These are phyloP conservation scores for Charanyca ferruginea DNA, from an alignment of 2,888 invertebrate genomes.

Conservation along the genomic window DNA sequence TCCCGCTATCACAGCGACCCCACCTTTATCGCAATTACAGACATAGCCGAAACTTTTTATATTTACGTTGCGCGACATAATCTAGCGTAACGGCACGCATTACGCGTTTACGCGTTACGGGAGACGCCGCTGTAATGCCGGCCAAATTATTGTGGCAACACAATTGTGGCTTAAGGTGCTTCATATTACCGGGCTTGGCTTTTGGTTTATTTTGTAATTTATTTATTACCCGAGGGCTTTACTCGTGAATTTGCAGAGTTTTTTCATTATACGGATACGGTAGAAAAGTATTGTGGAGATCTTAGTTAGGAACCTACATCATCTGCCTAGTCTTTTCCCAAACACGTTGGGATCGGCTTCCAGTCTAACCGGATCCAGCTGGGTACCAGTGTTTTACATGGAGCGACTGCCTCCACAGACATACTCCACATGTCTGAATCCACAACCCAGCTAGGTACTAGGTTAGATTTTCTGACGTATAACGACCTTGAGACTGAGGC, in stretches of 20 bases:
- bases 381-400: too few relatives aligned
- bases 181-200: slow-evolving; percentile 24
- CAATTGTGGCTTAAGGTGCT: slow-evolving; percentile 22
- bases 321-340: too few relatives aligned
- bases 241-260: not conserved
- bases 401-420: too few relatives aligned
- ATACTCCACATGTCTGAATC: too few relatives aligned
- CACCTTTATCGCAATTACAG: slow-evolving; percentile 58
- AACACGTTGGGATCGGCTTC: too few relatives aligned
- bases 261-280: not conserved
- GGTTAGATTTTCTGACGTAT: too few relatives aligned
- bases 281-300: not conserved
- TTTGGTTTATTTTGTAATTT: slow-evolving; percentile 44
- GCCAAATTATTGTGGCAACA: slow-evolving; percentile 36
- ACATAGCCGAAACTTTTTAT: slow-evolving; percentile 61
- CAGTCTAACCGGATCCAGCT: too few relatives aligned
- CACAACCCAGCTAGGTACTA: too few relatives aligned
- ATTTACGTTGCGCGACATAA: slow-evolving; percentile 61
- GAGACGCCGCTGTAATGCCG: slow-evolving; percentile 34
- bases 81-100: slow-evolving; percentile 53
- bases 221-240: slow-evolving; percentile 37
- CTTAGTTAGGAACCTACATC: not conserved
- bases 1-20: slow-evolving; percentile 12
- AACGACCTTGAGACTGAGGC: too few relatives aligned
- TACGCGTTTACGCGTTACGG: slow-evolving; percentile 56